These are phyloP conservation scores for Syngnathus rostellatus DNA, from an alignment of 2,797 vertebrate genomes.

Conservation along the genomic window DNA sequence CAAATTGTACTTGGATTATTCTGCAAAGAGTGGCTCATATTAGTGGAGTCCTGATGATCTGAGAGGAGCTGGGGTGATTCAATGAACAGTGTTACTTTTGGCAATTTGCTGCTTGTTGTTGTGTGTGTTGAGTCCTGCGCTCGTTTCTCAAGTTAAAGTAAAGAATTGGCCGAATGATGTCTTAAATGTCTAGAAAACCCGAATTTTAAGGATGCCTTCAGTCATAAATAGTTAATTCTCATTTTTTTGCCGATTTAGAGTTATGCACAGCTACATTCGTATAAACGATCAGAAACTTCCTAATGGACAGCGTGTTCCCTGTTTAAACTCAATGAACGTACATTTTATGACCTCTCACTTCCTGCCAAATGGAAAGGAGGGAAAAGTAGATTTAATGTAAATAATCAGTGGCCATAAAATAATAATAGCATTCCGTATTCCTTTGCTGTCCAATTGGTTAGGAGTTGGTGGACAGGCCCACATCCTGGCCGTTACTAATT, in stretches of 20 bases:
- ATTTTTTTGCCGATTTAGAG: neutral
- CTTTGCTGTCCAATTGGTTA: slow-evolving; percentile 26
- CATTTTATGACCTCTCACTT: neutral
- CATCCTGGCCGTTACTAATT: slow-evolving; percentile 70
- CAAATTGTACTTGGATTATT: too few relatives aligned
- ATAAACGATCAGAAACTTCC: neutral
- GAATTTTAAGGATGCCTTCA: neutral
- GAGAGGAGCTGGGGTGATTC: too few relatives aligned
- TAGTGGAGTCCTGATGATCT: too few relatives aligned
- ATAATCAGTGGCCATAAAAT: slow-evolving; percentile 16
- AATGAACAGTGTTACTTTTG: too few relatives aligned
- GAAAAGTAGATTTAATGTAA: slow-evolving; percentile 2
- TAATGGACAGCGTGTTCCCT: neutral
- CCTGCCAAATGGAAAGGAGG: slow-evolving; percentile 9
- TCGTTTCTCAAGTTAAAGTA: too few relatives aligned
- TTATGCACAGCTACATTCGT: neutral
- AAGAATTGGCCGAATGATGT: too few relatives aligned
- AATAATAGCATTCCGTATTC: slow-evolving; percentile 13
- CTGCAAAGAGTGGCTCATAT: too few relatives aligned
- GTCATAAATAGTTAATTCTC: neutral
- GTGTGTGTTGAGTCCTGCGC: too few relatives aligned
- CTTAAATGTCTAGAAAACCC: neutral
- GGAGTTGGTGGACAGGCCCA: slow-evolving; percentile 49
- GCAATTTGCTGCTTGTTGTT: too few relatives aligned
- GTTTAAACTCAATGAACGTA: neutral